These are phyloP conservation scores for Limnephilus marmoratus DNA, from an alignment of 2,888 invertebrate genomes.

Conservation along the genomic window DNA sequence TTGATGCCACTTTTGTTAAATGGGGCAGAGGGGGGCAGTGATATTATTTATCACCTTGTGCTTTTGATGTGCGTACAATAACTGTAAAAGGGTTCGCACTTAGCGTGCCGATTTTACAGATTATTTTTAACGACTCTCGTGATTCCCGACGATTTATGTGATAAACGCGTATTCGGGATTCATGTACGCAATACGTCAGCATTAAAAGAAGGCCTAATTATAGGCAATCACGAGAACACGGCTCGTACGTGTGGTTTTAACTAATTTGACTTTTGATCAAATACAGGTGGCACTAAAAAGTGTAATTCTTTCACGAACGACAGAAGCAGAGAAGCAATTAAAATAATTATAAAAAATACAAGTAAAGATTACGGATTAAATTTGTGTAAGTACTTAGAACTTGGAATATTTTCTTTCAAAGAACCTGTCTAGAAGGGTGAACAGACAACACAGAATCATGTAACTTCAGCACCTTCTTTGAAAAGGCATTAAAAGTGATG, in stretches of 20 bases:
- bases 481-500: no score
- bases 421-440: no score
- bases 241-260: neutral
- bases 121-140: neutral
- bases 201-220: neutral
- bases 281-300: neutral
- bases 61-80: neutral
- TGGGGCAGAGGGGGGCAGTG: neutral
- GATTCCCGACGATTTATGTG: neutral
- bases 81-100: neutral
- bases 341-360: neutral
- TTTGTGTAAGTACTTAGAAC: neutral
- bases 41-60: neutral
- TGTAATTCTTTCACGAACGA: neutral
- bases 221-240: neutral
- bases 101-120: neutral
- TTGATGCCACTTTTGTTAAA: neutral
- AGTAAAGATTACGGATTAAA: neutral
- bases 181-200: neutral
- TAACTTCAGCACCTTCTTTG: no score
- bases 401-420: no score
- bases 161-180: neutral
- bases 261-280: neutral
- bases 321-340: neutral
- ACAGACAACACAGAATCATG: no score